Conservation (phyloP, 1,140 invertebrate species). For the Popillia japonica region DNA sequence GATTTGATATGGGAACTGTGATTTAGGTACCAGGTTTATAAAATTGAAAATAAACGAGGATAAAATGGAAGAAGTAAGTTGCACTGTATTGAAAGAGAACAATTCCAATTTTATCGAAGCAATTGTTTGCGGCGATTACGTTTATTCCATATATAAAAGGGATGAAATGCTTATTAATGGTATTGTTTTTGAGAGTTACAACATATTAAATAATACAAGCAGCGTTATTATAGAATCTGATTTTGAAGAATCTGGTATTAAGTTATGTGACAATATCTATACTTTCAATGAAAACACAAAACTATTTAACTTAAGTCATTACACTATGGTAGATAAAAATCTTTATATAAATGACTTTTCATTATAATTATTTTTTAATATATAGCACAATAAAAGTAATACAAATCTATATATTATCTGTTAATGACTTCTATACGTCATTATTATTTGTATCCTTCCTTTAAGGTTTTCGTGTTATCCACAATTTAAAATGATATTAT, state of each 20-base stretch:
- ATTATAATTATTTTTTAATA: background rate
- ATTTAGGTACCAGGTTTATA: constrained; percentile 1
- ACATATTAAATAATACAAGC: background rate
- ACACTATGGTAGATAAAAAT: background rate
- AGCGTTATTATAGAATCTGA: background rate
- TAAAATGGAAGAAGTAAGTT: background rate
- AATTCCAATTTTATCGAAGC: background rate
- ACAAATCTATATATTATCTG: no score
- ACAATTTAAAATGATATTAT: no score
- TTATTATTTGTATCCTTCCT: no score
- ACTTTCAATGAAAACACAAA: background rate
- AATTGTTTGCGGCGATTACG: background rate
- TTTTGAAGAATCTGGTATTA: background rate
- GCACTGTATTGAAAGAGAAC: background rate
- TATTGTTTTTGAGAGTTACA: background rate
- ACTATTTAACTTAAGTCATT: background rate
- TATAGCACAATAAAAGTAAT: no score
- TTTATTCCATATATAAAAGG: background rate
- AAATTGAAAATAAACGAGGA: background rate
- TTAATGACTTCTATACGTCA: no score
- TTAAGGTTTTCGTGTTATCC: no score
- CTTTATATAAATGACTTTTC: background rate
- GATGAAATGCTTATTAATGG: background rate
- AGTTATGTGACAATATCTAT: background rate
- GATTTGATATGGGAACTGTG: background rate